phyloP scores from a whole-genome alignment of 2,888 invertebrate species.

The Diaprepes abbreviatus region DNA sequence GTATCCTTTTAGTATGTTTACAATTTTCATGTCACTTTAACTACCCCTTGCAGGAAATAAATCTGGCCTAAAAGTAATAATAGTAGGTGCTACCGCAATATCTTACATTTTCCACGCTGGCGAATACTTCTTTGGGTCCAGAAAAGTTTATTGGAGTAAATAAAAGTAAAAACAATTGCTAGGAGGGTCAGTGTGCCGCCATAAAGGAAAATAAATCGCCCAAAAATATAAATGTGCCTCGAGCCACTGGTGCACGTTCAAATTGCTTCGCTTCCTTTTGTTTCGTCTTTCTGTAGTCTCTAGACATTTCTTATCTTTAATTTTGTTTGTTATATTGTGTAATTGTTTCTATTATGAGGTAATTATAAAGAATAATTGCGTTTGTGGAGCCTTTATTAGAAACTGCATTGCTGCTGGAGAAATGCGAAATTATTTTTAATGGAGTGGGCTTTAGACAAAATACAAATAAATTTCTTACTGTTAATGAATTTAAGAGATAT shows the following conservation, averaged over 20 bases:
- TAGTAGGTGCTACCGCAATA: slow-evolving; percentile 18
- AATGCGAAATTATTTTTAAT: slow-evolving; percentile 8
- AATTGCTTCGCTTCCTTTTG: slow-evolving; percentile 38
- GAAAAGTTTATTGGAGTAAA: slow-evolving; percentile 47
- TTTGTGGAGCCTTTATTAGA: slow-evolving; percentile 22
- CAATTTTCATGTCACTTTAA: too few relatives aligned
- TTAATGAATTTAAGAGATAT: too few relatives aligned
- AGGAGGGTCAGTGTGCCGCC: slow-evolving; percentile 32
- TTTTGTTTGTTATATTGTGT: slow-evolving; percentile 45
- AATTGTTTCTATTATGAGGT: slow-evolving; percentile 47
- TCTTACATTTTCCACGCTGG: slow-evolving; percentile 33
- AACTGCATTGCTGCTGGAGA: slow-evolving; percentile 3
- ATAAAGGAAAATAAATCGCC: slow-evolving; percentile 47
- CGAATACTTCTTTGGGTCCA: slow-evolving; percentile 37
- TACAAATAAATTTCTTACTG: too few relatives aligned
- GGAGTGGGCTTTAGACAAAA: too few relatives aligned
- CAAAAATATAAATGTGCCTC: slow-evolving; percentile 47
- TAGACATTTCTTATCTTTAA: slow-evolving; percentile 39
- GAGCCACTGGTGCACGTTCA: slow-evolving; percentile 43
- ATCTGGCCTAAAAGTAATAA: slow-evolving; percentile 8
- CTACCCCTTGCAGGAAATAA: not conserved
- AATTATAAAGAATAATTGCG: slow-evolving; percentile 47
- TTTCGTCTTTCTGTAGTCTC: slow-evolving; percentile 31
- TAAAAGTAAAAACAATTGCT: slow-evolving; percentile 43
- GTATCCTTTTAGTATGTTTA: too few relatives aligned